Percentiles rank a stretch among this genome's conserved stretches.
These are phyloP conservation scores for Drosophila paulistorum DNA, from an alignment of 1,140 invertebrate species.

Conservation along the genomic window DNA sequence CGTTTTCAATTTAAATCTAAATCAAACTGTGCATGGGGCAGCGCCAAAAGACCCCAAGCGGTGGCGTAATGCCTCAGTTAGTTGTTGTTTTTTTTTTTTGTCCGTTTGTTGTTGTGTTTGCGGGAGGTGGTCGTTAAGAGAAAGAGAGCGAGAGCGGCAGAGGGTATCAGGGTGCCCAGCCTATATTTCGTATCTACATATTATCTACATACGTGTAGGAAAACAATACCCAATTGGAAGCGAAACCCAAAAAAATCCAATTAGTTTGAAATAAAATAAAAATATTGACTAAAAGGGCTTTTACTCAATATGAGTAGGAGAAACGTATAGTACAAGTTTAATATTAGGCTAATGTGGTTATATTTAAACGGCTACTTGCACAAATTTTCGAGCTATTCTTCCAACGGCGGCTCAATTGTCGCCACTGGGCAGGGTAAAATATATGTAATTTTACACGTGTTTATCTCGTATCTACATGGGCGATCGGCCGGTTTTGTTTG, in stretches of 20 bases:
- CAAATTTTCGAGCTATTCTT: neutral
- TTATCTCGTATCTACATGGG: neutral
- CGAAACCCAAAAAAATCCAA: neutral
- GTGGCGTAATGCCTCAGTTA: neutral
- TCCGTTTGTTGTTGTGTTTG: neutral
- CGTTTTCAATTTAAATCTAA: conserved; percentile 58
- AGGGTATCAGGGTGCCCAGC: neutral
- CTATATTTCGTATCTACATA: neutral
- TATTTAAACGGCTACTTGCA: no score
- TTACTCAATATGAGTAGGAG: neutral
- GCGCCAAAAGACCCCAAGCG: conserved; percentile 36
- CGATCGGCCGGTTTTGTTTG: conserved; percentile 1
- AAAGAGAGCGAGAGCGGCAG: neutral
- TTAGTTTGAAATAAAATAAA: neutral
- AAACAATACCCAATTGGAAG: neutral
- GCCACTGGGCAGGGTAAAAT: neutral
- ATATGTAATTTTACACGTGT: neutral
- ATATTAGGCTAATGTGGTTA: no score
- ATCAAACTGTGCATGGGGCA: conserved; percentile 55
- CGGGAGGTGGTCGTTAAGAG: neutral
- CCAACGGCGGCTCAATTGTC: neutral
- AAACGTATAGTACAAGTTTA: neutral
- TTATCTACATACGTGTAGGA: neutral
- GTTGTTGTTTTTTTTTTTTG: conserved; percentile 1
- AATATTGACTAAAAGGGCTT: neutral